A percentile compares a stretch with the other conserved stretches of the same genome.
These are phyloP conservation scores for Sorex araneus DNA, from an alignment of 2,113 vertebrate species.

Conservation along the genomic window DNA sequence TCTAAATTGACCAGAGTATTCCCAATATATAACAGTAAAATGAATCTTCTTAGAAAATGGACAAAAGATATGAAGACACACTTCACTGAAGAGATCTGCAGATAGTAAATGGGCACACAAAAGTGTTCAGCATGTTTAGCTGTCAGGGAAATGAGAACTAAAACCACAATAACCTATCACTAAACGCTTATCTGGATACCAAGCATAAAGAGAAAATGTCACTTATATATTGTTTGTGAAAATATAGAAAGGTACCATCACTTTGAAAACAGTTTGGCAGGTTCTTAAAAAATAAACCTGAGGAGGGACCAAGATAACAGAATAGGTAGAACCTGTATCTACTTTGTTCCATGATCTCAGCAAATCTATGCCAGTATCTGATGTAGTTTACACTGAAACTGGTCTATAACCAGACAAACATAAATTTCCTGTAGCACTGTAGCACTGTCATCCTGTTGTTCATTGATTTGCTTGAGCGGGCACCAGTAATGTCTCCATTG, in stretches of 20 bases:
- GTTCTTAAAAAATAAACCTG: constrained; percentile 34
- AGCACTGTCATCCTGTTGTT: too few species aligned
- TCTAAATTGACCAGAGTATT: background rate
- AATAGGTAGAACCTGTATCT: too few species aligned
- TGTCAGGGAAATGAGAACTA: background rate
- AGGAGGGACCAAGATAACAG: too few species aligned
- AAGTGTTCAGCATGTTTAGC: background rate
- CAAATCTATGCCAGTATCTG: too few species aligned
- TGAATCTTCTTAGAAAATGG: background rate
- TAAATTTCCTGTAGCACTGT: too few species aligned
- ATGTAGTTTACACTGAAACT: too few species aligned
- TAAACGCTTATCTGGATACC: background rate
- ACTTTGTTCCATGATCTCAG: too few species aligned
- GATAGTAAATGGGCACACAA: background rate
- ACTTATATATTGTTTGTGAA: background rate
- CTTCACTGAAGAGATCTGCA: background rate
- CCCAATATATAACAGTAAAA: background rate
- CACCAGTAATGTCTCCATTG: too few species aligned
- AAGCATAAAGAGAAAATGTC: background rate
- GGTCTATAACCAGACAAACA: too few species aligned
- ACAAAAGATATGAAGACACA: background rate
- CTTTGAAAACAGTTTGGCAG: constrained; percentile 45
- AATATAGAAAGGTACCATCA: background rate
- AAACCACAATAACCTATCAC: background rate
- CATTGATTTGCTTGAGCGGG: too few species aligned